Conservation (phyloP, 2,797 vertebrate genomes). For the Monodelphis domestica region DNA sequence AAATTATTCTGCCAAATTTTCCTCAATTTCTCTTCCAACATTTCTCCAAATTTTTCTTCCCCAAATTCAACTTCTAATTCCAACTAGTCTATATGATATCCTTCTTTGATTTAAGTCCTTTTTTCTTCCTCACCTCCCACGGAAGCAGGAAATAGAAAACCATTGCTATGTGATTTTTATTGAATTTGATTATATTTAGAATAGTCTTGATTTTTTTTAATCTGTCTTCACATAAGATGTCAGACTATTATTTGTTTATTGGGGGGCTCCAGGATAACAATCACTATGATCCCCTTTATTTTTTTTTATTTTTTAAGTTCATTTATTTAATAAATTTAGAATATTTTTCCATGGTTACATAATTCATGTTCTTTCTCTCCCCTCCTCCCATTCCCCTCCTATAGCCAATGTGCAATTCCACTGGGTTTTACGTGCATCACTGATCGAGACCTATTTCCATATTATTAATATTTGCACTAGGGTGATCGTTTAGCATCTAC, state of each 20-base stretch:
- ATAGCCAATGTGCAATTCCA: no score
- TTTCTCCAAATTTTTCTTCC: background rate
- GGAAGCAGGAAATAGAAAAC: background rate
- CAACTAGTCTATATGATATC: no score
- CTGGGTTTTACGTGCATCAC: no score
- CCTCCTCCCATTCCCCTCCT: no score
- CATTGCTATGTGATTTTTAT: background rate
- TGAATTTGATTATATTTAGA: background rate
- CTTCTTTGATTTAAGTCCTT: background rate
- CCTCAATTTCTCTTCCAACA: background rate
- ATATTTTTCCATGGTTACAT: no score
- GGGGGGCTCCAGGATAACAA: background rate
- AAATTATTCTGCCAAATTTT: background rate
- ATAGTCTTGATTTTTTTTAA: background rate
- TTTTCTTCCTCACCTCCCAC: background rate
- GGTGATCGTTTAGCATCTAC: no score
- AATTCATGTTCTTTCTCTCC: no score
- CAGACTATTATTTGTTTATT: background rate
- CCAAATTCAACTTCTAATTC: background rate
- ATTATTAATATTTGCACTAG: no score
- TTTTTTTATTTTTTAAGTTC: no score
- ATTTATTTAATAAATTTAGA: no score
- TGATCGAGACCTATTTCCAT: no score
- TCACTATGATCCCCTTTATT: background rate
- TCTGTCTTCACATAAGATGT: no score